phyloP scores from a whole-genome alignment of 2,113 vertebrate genomes.

The Ptychochromis oligacanthus region DNA sequence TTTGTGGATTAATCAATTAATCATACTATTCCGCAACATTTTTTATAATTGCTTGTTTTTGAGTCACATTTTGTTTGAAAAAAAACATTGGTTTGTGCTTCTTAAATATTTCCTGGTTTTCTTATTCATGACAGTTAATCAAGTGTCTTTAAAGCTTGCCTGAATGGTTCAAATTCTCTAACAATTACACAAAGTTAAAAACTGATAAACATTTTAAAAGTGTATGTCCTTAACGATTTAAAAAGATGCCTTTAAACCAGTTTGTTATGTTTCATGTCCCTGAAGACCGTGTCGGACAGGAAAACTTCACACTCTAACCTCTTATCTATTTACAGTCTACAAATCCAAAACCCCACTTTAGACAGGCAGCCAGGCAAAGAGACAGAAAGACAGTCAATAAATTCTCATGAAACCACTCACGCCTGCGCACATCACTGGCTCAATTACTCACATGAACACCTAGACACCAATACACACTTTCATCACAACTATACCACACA shows the following conservation, averaged over 20 bases:
- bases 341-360: conserved; percentile 3
- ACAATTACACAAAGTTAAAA: not conserved
- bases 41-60: not conserved
- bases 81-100: too few relatives aligned
- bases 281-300: not conserved
- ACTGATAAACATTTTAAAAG: not conserved
- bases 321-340: conserved; percentile 31
- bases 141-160: not conserved
- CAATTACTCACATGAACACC: conserved; percentile 21
- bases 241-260: not conserved
- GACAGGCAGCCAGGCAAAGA: conserved; percentile 31
- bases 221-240: not conserved
- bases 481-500: not conserved
- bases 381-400: conserved; percentile 48
- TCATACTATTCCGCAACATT: not conserved
- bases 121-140: accelerated
- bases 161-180: not conserved
- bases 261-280: not conserved
- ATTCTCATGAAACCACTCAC: conserved; percentile 37
- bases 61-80: not conserved
- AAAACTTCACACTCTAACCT: conserved; percentile 15
- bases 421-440: conserved; percentile 26
- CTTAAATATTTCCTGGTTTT: not conserved
- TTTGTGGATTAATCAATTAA: too few relatives aligned
- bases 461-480: conserved; percentile 2